A percentile compares a stretch with the other conserved stretches of the same genome.
phyloP scores from a whole-genome alignment of 2,888 invertebrate species.

The Dicyrtoma fusca region DNA sequence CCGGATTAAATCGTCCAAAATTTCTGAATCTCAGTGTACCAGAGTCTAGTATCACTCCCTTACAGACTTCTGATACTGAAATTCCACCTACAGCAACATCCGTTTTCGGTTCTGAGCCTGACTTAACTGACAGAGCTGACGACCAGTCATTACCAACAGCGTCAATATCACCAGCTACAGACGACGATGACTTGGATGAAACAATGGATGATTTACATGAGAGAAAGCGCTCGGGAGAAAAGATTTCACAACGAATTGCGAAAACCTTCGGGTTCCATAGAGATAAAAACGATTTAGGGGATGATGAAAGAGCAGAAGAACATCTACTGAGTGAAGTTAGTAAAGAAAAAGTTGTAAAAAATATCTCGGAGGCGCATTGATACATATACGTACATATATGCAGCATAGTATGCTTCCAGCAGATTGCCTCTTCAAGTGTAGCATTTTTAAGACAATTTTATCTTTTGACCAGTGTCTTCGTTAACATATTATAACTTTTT shows the following conservation, averaged over 20 bases:
- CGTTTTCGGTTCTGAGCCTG: not conserved
- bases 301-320: slow-evolving; percentile 44
- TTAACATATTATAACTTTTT: too few species aligned
- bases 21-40: too few species aligned
- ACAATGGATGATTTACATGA: slow-evolving; percentile 48
- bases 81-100: slow-evolving; percentile 9
- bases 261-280: slow-evolving; percentile 52
- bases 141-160: not conserved
- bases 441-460: too few species aligned
- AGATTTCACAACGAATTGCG: slow-evolving; percentile 46
- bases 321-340: slow-evolving; percentile 50
- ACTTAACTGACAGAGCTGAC: not conserved
- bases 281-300: slow-evolving; percentile 37
- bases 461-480: too few species aligned
- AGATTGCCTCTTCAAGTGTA: too few species aligned
- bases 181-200: slow-evolving; percentile 39
- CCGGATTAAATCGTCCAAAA: too few species aligned
- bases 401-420: too few species aligned
- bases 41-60: not conserved
- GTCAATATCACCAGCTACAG: not conserved
- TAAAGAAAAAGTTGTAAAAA: slow-evolving; percentile 37
- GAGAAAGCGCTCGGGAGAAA: slow-evolving; percentile 33
- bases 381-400: too few species aligned
- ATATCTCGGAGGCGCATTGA: too few species aligned
- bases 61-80: not conserved